phyloP scores from a whole-genome alignment of 2,797 vertebrate species.

The Periparus ater region DNA sequence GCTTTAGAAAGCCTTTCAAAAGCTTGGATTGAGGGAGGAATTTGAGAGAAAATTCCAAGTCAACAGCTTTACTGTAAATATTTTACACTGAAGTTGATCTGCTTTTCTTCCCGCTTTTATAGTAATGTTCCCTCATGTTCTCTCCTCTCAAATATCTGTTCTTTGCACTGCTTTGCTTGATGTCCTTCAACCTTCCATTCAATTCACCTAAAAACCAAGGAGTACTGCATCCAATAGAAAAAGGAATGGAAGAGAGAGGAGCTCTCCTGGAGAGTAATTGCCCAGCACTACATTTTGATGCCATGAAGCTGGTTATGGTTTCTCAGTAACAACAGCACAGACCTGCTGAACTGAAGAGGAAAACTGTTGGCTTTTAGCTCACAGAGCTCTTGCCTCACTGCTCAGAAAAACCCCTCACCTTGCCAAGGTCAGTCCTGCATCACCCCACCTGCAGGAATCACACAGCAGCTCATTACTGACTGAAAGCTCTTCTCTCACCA shows the following conservation, averaged over 20 bases:
- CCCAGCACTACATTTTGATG: background rate
- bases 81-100: background rate
- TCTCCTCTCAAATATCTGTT: background rate
- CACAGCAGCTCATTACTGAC: background rate
- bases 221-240: background rate
- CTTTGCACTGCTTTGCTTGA: background rate
- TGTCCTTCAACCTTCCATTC: background rate
- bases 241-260: background rate
- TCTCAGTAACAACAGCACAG: rapidly evolving
- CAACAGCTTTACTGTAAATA: background rate
- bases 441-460: background rate
- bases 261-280: background rate
- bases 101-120: background rate
- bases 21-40: background rate
- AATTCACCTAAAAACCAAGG: background rate
- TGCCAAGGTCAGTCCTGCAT: background rate
- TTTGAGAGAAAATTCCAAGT: background rate
- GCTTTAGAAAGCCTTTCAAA: background rate
- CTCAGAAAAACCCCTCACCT: background rate
- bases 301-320: background rate
- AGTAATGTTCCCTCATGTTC: rapidly evolving
- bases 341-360: background rate
- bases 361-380: background rate
- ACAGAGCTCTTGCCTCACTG: background rate
- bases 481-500: background rate